phyloP scores from a whole-genome alignment of 92 coral and sea anemone genomes.

The Porites cylindrica region DNA sequence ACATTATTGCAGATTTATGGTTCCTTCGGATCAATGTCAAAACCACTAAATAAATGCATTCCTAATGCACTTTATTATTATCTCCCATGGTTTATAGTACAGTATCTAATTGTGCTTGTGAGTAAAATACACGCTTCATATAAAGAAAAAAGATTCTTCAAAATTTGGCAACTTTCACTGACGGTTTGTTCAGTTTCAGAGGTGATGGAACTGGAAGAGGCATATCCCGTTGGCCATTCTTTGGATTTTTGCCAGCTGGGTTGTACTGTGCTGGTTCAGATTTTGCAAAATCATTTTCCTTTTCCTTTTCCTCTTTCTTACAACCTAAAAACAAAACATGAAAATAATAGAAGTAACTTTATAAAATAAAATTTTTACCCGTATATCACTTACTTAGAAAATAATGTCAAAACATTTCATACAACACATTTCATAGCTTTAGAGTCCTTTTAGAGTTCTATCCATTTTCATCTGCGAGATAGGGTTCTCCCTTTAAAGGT shows the following conservation, averaged over 20 bases:
- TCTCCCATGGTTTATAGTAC: no score
- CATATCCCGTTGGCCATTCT: not conserved
- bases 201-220: not conserved
- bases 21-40: not conserved
- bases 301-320: conserved; percentile 7
- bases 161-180: not conserved
- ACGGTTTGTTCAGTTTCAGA: not conserved
- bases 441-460: no score
- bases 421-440: no score
- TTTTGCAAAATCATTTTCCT: not conserved
- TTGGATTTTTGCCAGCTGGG: not conserved
- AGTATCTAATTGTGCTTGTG: not conserved
- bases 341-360: not conserved
- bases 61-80: no score
- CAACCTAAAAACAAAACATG: conserved; percentile 10
- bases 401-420: no score
- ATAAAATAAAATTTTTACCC: no score
- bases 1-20: not conserved
- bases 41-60: not conserved
- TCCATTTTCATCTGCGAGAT: no score
- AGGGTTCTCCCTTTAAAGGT: no score
- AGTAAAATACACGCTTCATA: not conserved
- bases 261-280: not conserved
- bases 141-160: not conserved
- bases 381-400: no score